Evolutionary conservation across 2,113 vertebrate genomes (phyloP).

Genomic region (Steatornis caripensis): DNA sequence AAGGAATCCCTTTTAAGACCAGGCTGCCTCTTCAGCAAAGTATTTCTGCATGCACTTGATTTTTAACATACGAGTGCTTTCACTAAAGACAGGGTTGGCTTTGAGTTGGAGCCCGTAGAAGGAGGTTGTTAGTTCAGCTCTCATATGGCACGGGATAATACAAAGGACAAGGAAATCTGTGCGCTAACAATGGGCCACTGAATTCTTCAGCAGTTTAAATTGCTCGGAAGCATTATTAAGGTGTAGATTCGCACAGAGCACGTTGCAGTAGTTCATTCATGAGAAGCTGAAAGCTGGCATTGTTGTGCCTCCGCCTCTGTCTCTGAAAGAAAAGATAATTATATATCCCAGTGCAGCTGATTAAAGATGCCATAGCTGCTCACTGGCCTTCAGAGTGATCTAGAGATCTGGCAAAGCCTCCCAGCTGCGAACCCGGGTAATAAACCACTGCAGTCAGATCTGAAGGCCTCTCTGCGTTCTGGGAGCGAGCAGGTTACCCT

Average conservation of each 20-base stretch:
- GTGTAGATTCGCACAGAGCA: background rate
- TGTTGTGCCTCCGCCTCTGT: background rate
- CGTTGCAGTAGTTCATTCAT: background rate
- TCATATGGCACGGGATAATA: accelerated
- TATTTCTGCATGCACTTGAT: background rate
- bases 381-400: background rate
- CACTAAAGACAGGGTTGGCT: background rate
- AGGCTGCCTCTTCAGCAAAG: background rate
- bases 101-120: background rate
- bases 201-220: background rate
- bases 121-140: background rate
- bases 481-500: background rate
- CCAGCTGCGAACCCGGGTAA: background rate
- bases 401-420: background rate
- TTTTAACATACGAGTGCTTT: background rate
- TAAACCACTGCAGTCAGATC: background rate
- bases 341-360: background rate
- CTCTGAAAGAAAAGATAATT: background rate
- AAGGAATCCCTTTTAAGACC: background rate
- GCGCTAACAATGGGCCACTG: background rate
- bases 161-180: background rate
- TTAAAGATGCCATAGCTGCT: background rate
- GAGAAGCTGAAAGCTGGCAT: background rate
- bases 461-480: background rate
- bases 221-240: background rate